A percentile compares a stretch with the other conserved stretches of the same genome.
Conservation (phyloP, 2,797 vertebrate species). For the Ptychadena robeensis region DNA sequence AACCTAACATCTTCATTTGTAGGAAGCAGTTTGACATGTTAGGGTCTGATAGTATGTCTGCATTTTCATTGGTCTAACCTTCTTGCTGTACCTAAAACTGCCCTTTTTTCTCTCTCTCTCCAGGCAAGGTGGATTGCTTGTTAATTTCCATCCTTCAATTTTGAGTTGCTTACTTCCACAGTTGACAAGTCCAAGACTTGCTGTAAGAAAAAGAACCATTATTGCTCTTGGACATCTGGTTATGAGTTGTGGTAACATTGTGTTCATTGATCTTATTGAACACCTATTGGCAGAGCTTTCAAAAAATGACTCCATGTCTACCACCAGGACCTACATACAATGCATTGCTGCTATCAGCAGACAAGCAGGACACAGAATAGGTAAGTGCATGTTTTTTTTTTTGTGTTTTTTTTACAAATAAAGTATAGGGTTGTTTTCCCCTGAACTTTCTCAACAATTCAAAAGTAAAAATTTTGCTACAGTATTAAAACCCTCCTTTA, state of each 20-base stretch:
- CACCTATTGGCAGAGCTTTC: conserved; percentile 95
- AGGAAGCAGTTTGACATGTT: no score
- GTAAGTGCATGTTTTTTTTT: conserved; percentile 75
- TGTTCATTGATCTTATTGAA: conserved; percentile 98
- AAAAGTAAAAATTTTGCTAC: no score
- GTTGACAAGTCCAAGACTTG: conserved; percentile 96
- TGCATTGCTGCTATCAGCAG: conserved; percentile 98
- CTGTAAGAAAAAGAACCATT: conserved; percentile 96
- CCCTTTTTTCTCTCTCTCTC: conserved; percentile 67
- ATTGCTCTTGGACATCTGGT: conserved; percentile 98
- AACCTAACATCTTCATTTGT: no score
- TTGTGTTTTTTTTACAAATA: background rate
- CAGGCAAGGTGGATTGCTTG: conserved; percentile 97
- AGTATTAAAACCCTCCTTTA: no score
- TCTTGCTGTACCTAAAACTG: no score
- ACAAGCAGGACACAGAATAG: conserved; percentile 97
- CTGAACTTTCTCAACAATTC: no score
- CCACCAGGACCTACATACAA: conserved; percentile 98
- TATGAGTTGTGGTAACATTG: conserved; percentile 97
- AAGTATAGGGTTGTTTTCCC: no score
- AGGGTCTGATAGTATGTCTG: no score
- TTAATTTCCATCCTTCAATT: conserved; percentile 99
- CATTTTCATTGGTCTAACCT: no score
- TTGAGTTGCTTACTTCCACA: conserved; percentile 97
- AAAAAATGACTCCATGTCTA: conserved; percentile 98